phyloP scores from a whole-genome alignment of 1,140 invertebrate species.

The Eumaeus atala region DNA sequence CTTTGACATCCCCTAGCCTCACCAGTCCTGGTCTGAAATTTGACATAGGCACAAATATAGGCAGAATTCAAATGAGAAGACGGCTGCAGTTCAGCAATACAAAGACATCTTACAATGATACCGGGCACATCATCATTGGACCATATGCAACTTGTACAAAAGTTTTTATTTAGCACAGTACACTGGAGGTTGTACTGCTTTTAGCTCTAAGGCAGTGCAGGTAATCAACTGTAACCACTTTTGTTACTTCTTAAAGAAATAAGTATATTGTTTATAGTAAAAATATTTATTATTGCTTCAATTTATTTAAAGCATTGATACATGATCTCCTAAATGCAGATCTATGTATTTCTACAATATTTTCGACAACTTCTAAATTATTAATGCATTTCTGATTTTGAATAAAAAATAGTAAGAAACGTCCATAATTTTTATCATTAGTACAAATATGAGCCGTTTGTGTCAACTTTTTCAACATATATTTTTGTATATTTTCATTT shows the following conservation, averaged over 20 bases:
- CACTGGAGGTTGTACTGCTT: no score
- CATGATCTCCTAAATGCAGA: conserved; percentile 41
- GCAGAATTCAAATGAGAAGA: no score
- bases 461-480: conserved; percentile 28
- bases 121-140: not conserved
- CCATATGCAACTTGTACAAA: no score
- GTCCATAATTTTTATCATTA: conserved; percentile 40
- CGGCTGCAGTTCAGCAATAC: not conserved
- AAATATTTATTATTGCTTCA: conserved; percentile 15
- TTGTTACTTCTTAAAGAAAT: conserved; percentile 9
- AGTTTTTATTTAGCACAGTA: no score
- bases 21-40: no score
- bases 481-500: conserved; percentile 30
- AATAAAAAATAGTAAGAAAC: conserved; percentile 35
- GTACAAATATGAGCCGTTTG: conserved; percentile 20
- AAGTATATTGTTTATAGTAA: conserved; percentile 10
- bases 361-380: conserved; percentile 19
- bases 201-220: no score
- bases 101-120: no score
- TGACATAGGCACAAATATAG: no score
- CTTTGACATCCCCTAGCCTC: no score
- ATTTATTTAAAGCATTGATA: conserved; percentile 30
- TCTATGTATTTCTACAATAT: conserved; percentile 31
- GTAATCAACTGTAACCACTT: no score
- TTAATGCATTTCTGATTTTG: conserved; percentile 25